Conservation (phyloP, 1,140 invertebrate species). For the Drosophila azteca region DNA sequence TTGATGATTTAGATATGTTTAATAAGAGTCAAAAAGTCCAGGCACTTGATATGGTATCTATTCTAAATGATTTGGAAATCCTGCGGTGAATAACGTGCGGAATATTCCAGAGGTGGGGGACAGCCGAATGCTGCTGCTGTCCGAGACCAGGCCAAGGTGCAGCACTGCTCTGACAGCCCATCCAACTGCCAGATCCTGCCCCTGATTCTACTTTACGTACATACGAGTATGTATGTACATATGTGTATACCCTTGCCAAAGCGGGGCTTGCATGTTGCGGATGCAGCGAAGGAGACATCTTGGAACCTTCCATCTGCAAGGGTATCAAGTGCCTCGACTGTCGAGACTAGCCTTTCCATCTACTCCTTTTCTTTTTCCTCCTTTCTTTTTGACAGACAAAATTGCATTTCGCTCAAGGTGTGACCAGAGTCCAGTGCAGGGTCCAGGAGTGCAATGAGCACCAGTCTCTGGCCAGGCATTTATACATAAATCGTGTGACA, state of each 20-base stretch:
- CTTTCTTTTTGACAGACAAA: slow-evolving; percentile 52
- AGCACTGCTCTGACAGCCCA: slow-evolving; percentile 61
- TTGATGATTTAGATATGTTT: too few species aligned
- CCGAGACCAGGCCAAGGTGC: slow-evolving; percentile 38
- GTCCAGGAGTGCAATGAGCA: slow-evolving; percentile 39
- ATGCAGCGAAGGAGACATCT: too few species aligned
- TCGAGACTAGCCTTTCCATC: neutral
- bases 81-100: neutral
- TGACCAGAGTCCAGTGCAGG: slow-evolving; percentile 27
- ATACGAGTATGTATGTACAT: too few species aligned
- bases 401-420: slow-evolving; percentile 77
- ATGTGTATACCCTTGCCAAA: neutral
- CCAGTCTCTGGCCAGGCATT: slow-evolving; percentile 43
- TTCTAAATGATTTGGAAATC: too few species aligned
- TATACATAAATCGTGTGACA: slow-evolving; percentile 72
- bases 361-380: slow-evolving; percentile 16
- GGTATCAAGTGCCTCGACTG: too few species aligned
- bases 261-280: too few species aligned
- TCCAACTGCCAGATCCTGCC: slow-evolving; percentile 49
- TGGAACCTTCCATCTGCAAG: too few species aligned
- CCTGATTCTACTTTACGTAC: too few species aligned
- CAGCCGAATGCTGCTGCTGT: slow-evolving; percentile 16
- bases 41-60: neutral
- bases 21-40: neutral
- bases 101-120: neutral